Conservation (phyloP, 2,888 invertebrate species). For the Epirrita christyi region DNA sequence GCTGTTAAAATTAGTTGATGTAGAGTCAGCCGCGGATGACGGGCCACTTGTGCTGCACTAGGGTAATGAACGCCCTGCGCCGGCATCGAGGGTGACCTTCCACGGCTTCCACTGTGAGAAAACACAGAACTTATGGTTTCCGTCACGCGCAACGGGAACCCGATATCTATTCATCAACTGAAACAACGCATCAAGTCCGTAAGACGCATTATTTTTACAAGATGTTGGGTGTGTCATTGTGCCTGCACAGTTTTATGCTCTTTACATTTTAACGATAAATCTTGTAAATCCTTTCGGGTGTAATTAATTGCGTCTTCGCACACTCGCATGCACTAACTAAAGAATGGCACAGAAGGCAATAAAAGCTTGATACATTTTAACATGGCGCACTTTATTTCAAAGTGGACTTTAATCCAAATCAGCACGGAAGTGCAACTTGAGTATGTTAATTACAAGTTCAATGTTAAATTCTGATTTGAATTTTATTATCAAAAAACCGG, state of each 20-base stretch:
- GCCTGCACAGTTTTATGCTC: conserved; percentile 52
- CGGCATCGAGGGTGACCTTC: conserved; percentile 26
- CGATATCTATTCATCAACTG: conserved; percentile 33
- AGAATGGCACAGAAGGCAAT: conserved; percentile 69
- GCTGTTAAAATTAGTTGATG: conserved; percentile 66
- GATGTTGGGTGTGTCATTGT: conserved; percentile 31
- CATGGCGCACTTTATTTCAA: conserved; percentile 68
- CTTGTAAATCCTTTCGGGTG: conserved; percentile 73
- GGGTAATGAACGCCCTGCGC: conserved; percentile 32
- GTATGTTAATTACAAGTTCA: conserved; percentile 58
- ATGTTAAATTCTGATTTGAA: conserved; percentile 42
- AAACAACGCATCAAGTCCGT: conserved; percentile 24
- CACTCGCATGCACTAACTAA: conserved; percentile 67
- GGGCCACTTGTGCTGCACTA: conserved; percentile 46
- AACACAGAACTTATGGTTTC: conserved; percentile 29
- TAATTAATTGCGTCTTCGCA: conserved; percentile 76
- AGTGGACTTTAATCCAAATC: conserved; percentile 49
- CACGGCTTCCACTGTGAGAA: conserved; percentile 22
- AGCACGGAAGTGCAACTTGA: conserved; percentile 61
- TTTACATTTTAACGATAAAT: conserved; percentile 72
- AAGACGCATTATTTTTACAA: conserved; percentile 36
- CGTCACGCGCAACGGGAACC: conserved; percentile 30
- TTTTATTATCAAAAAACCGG: conserved; percentile 31
- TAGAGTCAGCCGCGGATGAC: conserved; percentile 39
- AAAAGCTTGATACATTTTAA: conserved; percentile 73